Base-by-base conservation (phyloP, 2,113 vertebrate species). In the Phylloscopus trochilus region DNA sequence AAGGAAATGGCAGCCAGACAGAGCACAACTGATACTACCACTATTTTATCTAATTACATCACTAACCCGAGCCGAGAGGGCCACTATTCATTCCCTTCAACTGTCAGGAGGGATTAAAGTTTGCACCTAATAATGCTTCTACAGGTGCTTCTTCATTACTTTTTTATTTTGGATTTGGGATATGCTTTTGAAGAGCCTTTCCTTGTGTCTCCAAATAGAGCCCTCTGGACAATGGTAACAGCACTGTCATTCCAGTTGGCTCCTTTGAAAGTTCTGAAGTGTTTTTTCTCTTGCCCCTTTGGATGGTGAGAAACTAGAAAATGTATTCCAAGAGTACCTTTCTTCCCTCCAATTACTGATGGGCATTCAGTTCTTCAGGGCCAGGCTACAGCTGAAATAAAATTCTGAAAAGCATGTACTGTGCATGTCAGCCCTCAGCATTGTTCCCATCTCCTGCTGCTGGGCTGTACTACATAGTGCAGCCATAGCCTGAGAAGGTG, bases 1-100 rank as follows among this genome's bases (percentile, higher is more conserved):
- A 47, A 72, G 56, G 76, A 84, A 89, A 75, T 41, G 53, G 78
- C 81, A 89, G 33, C 49, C 69, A 64, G 87, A 60, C 7, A 2
- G 69, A 52, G 23, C 44, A 89, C 70, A 2, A 7, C 52, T 91
- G 78, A 53, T 56, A 15, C 26, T 43, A 67, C 83, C 70, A 60
- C 52, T 41, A 81, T 59, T 94, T 93, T 79, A 75, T 79, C 69
- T 85, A 95, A 96, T 95, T 95, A 60, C 88, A 56, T 85, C 53
- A 28, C 41, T 85, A 33, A 82, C n/a, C 19, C 62, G 69, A 62
- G 52, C 68, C 10, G 6, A 39, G 87, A 87, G 77, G 55, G 47
- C 43, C 83, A 92, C 68, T 81, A 28, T 81, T 86, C n/a, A 44
- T 62, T 77, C 46, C 19, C 64, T 83, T 85, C 87, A 85, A 17